A percentile compares a stretch with the other conserved stretches of the same genome.
These are phyloP conservation scores for Crenichthys baileyi DNA, from an alignment of 2,797 vertebrate species.

Conservation along the genomic window DNA sequence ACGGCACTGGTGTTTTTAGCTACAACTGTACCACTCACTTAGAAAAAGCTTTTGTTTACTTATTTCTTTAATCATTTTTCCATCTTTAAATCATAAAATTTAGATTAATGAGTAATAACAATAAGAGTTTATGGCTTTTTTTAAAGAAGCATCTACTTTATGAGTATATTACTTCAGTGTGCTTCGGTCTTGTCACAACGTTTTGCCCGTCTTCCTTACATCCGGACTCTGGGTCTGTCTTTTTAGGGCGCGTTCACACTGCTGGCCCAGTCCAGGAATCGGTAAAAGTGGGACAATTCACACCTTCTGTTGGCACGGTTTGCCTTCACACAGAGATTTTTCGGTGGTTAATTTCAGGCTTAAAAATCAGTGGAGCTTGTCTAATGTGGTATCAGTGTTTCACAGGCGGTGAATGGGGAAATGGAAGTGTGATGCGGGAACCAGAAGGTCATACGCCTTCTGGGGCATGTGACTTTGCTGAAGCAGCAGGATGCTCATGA, in stretches of 20 bases:
- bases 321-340: no score
- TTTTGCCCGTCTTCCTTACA: not conserved
- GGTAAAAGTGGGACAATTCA: no score
- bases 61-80: no score
- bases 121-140: no score
- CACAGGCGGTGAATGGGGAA: conserved; percentile 28
- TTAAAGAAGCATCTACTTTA: not conserved
- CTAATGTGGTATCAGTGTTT: not conserved
- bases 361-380: not conserved
- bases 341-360: not conserved
- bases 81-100: no score
- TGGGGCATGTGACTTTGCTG: conserved; percentile 41
- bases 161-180: not conserved
- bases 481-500: conserved; percentile 33
- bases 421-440: conserved; percentile 29
- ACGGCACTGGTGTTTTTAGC: no score
- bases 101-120: no score
- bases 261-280: no score
- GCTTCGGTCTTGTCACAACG: not conserved
- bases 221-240: not conserved
- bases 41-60: no score
- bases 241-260: no score
- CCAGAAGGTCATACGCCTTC: conserved; percentile 28
- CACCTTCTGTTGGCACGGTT: no score
- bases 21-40: no score